Evolutionary conservation across 2,888 invertebrate species (phyloP).

Genomic region (Scaptomyza cyrtandrae): DNA sequence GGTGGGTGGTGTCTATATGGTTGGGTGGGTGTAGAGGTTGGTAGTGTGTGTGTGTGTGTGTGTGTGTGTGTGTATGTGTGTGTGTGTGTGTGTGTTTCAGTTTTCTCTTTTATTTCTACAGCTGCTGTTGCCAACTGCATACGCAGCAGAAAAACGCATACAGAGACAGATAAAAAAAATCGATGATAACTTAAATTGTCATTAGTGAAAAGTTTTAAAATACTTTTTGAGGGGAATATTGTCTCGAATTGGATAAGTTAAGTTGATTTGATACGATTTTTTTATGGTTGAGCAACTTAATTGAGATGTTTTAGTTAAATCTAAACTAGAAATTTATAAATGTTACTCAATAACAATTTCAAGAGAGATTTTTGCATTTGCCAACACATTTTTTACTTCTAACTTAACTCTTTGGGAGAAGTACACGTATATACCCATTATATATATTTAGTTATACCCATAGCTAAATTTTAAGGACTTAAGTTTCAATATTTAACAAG

Average conservation of each 20-base stretch:
- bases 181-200: constrained; percentile 69
- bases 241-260: background rate
- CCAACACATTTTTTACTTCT: too few species aligned
- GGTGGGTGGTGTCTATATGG: constrained; percentile 16
- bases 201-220: constrained; percentile 42
- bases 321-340: too few species aligned
- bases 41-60: background rate
- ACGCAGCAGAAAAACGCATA: constrained; percentile 49
- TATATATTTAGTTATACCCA: too few species aligned
- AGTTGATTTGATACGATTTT: background rate
- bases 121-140: constrained; percentile 68
- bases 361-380: too few species aligned
- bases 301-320: too few species aligned
- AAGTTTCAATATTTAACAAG: too few species aligned
- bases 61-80: background rate
- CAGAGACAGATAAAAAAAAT: constrained; percentile 9
- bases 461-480: too few species aligned
- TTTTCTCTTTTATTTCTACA: constrained; percentile 26
- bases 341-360: too few species aligned
- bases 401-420: too few species aligned
- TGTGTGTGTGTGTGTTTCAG: constrained; percentile 1
- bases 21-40: background rate
- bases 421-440: too few species aligned
- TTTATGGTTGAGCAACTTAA: too few species aligned
- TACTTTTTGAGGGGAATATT: background rate